Evolutionary conservation across 2,797 vertebrate species (phyloP).

Genomic region (Cheirogaleus major): DNA sequence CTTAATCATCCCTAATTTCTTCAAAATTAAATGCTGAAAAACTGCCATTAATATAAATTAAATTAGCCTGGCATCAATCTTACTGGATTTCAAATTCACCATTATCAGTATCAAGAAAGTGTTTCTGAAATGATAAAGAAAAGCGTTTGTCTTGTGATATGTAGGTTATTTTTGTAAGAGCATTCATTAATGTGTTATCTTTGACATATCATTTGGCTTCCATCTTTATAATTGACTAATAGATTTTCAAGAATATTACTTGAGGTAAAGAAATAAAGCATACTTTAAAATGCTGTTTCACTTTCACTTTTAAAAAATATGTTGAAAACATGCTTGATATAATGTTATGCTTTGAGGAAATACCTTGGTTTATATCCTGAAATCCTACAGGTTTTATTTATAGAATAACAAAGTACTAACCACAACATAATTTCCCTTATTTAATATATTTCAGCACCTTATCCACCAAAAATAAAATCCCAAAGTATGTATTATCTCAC

Average conservation of each 20-base stretch:
- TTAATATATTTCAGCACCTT: background rate
- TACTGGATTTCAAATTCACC: background rate
- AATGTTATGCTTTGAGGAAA: background rate
- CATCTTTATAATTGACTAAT: background rate
- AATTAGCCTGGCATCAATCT: background rate
- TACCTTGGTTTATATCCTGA: background rate
- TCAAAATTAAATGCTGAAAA: constrained; percentile 16
- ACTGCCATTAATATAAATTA: background rate
- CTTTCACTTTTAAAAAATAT: background rate
- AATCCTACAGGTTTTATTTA: background rate
- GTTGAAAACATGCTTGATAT: background rate
- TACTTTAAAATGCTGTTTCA: background rate
- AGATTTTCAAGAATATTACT: background rate
- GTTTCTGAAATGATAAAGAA: background rate
- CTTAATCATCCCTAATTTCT: background rate
- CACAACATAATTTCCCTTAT: background rate
- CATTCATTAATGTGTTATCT: background rate
- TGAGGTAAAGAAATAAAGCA: background rate
- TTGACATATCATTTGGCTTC: background rate
- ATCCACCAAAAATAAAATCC: background rate
- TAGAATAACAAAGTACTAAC: background rate
- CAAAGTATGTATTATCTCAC: background rate
- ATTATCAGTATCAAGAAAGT: background rate
- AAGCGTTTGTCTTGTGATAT: background rate
- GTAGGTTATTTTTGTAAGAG: background rate